Conservation (phyloP, 2,888 invertebrate species). For the Deroplatys truncata region DNA sequence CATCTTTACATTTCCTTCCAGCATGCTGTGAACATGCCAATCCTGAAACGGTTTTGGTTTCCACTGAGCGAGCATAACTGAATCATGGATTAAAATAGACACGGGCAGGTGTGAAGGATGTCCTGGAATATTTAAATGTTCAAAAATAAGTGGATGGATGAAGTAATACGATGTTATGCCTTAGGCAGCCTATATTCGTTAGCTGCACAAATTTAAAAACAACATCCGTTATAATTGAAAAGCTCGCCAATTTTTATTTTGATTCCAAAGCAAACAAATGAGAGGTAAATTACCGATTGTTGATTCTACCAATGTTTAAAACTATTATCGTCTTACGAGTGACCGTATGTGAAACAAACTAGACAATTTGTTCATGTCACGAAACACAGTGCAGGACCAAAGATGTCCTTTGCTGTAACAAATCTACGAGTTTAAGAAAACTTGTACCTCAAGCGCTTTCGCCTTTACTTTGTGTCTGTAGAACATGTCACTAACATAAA, state of each 20-base stretch:
- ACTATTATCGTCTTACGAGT: background rate
- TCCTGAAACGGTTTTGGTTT: background rate
- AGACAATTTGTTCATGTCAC: background rate
- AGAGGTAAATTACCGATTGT: background rate
- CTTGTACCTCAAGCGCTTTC: no score
- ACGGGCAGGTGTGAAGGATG: background rate
- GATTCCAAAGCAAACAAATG: background rate
- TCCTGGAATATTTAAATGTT: background rate
- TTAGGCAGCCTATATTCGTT: background rate
- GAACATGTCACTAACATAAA: no score
- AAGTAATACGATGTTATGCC: background rate
- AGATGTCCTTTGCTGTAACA: no score
- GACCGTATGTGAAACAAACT: background rate
- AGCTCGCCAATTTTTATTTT: background rate
- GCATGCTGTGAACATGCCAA: background rate
- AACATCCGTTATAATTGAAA: background rate
- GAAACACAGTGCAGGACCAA: no score
- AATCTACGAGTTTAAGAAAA: no score
- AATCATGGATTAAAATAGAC: background rate
- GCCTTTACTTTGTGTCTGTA: no score
- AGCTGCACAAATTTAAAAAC: background rate
- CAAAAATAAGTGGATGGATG: background rate
- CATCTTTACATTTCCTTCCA: background rate
- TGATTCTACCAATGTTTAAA: background rate
- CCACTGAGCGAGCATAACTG: background rate